These are phyloP conservation scores for Clinocottus analis DNA, from an alignment of 2,113 vertebrate genomes.

Conservation along the genomic window DNA sequence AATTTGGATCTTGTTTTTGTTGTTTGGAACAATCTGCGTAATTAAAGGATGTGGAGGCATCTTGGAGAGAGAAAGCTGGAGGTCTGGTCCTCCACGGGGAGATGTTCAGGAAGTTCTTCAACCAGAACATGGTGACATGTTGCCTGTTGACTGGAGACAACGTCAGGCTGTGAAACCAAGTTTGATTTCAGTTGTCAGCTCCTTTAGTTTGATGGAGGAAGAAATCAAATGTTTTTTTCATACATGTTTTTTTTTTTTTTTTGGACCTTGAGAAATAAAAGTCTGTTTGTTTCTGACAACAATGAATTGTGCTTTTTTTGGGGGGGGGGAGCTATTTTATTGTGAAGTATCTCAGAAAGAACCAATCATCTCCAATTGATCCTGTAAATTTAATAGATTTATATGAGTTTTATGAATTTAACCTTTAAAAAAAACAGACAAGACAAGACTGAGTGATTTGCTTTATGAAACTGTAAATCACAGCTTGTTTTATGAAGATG, in stretches of 20 bases:
- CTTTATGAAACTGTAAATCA: too few relatives aligned
- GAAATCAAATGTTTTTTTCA: neutral
- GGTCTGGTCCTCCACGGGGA: neutral
- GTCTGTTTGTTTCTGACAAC: neutral
- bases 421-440: too few relatives aligned
- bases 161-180: neutral
- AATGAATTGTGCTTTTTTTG: neutral
- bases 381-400: neutral
- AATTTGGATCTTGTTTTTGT: slow-evolving; percentile 6
- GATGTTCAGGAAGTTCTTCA: neutral
- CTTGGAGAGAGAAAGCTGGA: neutral
- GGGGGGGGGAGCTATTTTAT: neutral
- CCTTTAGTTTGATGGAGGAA: slow-evolving; percentile 5
- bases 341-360: neutral
- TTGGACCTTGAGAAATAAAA: slow-evolving; percentile 45
- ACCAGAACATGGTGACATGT: neutral
- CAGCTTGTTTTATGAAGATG: too few relatives aligned
- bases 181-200: neutral
- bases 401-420: too few relatives aligned
- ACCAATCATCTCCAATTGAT: neutral
- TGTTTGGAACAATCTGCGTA: slow-evolving; percentile 5
- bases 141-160: neutral
- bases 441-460: too few relatives aligned
- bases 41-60: too few relatives aligned
- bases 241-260: slow-evolving; percentile 28